Evolutionary conservation across 37 sponge, comb jelly and placozoan species (phyloP), one percentile per base, ranked within the genome.

Genomic region (Haliclona indistincta): DNA sequence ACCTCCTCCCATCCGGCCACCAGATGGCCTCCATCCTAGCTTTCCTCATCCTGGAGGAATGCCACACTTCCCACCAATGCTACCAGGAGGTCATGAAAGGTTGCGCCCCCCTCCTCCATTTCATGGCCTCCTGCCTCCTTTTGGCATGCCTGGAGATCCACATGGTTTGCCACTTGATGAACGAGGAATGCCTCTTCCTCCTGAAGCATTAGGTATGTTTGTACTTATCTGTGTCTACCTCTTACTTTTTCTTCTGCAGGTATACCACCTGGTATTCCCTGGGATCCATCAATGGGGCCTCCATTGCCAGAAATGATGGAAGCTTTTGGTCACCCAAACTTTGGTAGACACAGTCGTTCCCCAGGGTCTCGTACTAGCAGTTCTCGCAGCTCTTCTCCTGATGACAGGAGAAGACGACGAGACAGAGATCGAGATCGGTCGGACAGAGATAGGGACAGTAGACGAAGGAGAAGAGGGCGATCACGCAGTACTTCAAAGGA

Each of bases 261-360:
- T 20, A 78, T 85, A 30, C 86, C 77, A 6, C 76, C 76, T 20
- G 67, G 38, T 6, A 35, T 60, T 60, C 71, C 28, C 2, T 91
- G 91, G 91, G 91, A 91, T 65, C 83, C 86, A 1, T 58, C 86
- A 30, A 47, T 91, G 68, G 91, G 91, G 1, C 86, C 72, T 8
- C 81, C 90, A 0, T 75, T 84, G 22, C 13, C 68, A 65, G 86
- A 85, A n/a, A 23, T 82, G 43, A 23, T 76, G 43, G 81, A 77
- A 15, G 62, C 70, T 8, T 47, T 34, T n/a, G 49, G 71, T 0
- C 47, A 51, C 37, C 64, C 43, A 2, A 63, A 43, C 26, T 23
- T 55, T 1, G 49, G 75, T 38, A 72, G 74, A 51, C 77, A 83
- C 1, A 76, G 82, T 4, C 66, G 64, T 11, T 81, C 82, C 43